These are phyloP conservation scores for Oreochromis aureus DNA, from an alignment of 2,113 vertebrate genomes.

Conservation along the genomic window DNA sequence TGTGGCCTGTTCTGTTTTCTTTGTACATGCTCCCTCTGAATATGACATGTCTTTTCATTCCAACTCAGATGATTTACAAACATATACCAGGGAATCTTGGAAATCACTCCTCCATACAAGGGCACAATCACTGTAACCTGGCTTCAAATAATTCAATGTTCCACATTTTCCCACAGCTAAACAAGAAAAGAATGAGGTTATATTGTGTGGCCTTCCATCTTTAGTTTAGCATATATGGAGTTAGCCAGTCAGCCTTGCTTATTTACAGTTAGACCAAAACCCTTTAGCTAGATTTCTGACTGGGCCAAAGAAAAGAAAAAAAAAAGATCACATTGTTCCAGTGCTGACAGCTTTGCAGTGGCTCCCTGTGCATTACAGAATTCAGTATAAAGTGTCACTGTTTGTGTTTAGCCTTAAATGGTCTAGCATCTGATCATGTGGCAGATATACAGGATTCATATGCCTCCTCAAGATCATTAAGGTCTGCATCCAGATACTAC, in stretches of 20 bases:
- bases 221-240: background rate
- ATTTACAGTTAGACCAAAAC: background rate
- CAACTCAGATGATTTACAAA: background rate
- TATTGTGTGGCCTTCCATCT: background rate
- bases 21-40: background rate
- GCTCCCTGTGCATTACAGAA: background rate
- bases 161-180: background rate
- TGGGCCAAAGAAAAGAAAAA: background rate
- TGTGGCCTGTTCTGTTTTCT: background rate
- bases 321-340: background rate
- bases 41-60: background rate
- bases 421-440: background rate
- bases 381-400: background rate
- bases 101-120: background rate
- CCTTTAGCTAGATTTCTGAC: background rate
- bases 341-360: background rate
- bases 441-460: background rate
- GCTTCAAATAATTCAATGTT: background rate
- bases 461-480: background rate
- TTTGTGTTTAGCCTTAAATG: background rate
- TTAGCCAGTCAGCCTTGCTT: accelerated
- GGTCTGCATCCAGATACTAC: background rate
- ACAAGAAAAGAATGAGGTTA: background rate
- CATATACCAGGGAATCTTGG: background rate
- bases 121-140: background rate